Evolutionary conservation across 1,140 invertebrate genomes (phyloP).

Genomic region (Cardiocondyla obscurior): DNA sequence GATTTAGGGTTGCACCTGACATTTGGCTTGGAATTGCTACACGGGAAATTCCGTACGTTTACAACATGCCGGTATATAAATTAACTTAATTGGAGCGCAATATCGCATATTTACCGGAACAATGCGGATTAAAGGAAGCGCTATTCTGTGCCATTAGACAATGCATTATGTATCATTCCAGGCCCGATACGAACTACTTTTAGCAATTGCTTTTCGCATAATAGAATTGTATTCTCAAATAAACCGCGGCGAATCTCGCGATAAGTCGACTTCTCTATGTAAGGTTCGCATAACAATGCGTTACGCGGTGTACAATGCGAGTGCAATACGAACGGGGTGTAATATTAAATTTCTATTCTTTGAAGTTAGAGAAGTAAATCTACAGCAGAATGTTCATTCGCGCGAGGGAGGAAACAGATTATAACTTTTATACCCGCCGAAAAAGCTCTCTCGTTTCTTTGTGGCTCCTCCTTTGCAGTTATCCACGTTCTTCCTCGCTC

Average conservation of each 20-base stretch:
- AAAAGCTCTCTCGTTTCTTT: conserved; percentile 16
- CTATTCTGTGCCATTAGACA: not conserved
- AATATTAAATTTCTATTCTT: conserved; percentile 15
- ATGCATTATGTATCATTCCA: conserved; percentile 15
- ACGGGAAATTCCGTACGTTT: conserved; percentile 12
- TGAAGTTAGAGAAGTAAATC: not conserved
- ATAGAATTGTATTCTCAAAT: not conserved
- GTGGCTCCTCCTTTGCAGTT: conserved; percentile 1
- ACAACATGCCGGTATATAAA: conserved; percentile 32
- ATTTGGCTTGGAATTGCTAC: conserved; percentile 16
- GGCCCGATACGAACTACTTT: conserved; percentile 12
- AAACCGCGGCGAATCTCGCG: not conserved
- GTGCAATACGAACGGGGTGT: too few relatives aligned
- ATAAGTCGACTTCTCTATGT: not conserved
- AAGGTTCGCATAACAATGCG: not conserved
- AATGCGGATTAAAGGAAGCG: not conserved
- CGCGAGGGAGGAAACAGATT: not conserved
- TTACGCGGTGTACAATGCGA: not conserved
- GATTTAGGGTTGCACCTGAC: not conserved
- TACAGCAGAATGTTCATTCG: not conserved
- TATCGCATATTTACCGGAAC: conserved; percentile 4
- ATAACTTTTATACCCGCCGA: not conserved
- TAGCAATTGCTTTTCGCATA: not conserved
- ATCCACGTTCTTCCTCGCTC: not conserved
- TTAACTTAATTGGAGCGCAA: conserved; percentile 20